A percentile compares a stretch with the other conserved stretches of the same genome.
Evolutionary conservation across 2,888 invertebrate species (phyloP).

Genomic region (Venustoraphidia nigricollis): DNA sequence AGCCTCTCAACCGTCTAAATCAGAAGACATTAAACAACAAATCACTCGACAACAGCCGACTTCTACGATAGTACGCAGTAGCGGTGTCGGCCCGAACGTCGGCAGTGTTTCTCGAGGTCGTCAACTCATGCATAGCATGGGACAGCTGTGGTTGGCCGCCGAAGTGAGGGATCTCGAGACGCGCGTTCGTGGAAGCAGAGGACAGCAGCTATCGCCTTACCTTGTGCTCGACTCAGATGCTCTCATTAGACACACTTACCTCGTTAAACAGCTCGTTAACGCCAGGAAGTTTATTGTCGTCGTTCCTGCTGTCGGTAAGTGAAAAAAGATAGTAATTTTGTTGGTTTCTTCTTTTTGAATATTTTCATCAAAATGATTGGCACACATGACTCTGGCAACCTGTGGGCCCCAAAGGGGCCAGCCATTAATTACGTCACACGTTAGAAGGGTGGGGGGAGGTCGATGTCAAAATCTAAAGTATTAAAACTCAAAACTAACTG

Average conservation of each 20-base stretch:
- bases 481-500: too few species aligned
- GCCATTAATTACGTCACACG: too few species aligned
- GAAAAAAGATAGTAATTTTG: background rate
- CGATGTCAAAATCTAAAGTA: too few species aligned
- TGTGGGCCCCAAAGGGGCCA: too few species aligned
- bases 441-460: too few species aligned
- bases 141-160: slow-evolving; percentile 75
- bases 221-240: slow-evolving; percentile 77
- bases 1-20: too few species aligned
- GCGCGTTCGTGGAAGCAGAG: slow-evolving; percentile 37
- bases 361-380: too few species aligned
- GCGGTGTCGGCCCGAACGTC: too few species aligned
- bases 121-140: slow-evolving; percentile 64
- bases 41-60: too few species aligned
- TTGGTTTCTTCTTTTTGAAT: background rate
- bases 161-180: slow-evolving; percentile 77
- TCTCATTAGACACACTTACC: slow-evolving; percentile 56
- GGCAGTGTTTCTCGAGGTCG: slow-evolving; percentile 3
- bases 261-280: slow-evolving; percentile 69
- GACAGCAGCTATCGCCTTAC: slow-evolving; percentile 54
- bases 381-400: too few species aligned
- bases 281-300: slow-evolving; percentile 75
- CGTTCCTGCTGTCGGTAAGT: slow-evolving; percentile 73
- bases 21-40: too few species aligned
- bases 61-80: too few species aligned